Evolutionary conservation across 2,113 vertebrate species (phyloP), one percentile per base, ranked within the genome.

Genomic region (Forbesichthys agassizii): DNA sequence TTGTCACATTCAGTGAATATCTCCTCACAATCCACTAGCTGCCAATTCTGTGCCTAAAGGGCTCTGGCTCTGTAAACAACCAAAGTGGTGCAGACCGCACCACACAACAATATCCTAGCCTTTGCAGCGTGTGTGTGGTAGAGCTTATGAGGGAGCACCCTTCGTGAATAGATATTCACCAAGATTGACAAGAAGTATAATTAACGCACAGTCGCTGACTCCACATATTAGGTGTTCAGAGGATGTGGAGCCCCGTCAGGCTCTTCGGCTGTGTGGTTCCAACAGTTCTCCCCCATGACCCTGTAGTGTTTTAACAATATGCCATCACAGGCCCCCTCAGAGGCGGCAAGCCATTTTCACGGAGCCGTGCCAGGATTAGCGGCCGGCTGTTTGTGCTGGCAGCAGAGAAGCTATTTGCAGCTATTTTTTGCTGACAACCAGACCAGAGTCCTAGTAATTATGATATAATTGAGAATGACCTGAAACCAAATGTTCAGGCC

Each of bases 371-470:
- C 68, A 66, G 86, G 82, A 90, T 92, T 90, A 90, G 79, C 77
- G 46, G 74, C 77, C 73, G 81, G 84, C 80, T 90, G 84, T 91
- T 90, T 88, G 82, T 74, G 82, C 86, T 90, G 90, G 88, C 85
- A 75, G 27, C 66, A 64, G 56, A 47, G 84, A 72, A 82, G 79
- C 69, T 66, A 78, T 90, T 90, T 73, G 66, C 86, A 75, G 78
- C 81, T 84, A 69, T 88, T 82, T 85, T 87, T 86, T 82, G 81
- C 86, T 83, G 88, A 88, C 84, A 80, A 76, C 75, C 76, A 66
- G 74, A 55, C 71, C 51, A 66, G 66, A 76, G 74, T 48, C 75
- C 27, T 58, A 33, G 77, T 86, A 87, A 90, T 91, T 89, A 86
- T 83, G 77, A 84, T 78, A 88, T 85, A 86, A 90, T 82, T 80